Percentiles rank a stretch among this genome's conserved stretches.
phyloP scores from a whole-genome alignment of 1,140 invertebrate genomes.

The Bradynema listronoti region DNA sequence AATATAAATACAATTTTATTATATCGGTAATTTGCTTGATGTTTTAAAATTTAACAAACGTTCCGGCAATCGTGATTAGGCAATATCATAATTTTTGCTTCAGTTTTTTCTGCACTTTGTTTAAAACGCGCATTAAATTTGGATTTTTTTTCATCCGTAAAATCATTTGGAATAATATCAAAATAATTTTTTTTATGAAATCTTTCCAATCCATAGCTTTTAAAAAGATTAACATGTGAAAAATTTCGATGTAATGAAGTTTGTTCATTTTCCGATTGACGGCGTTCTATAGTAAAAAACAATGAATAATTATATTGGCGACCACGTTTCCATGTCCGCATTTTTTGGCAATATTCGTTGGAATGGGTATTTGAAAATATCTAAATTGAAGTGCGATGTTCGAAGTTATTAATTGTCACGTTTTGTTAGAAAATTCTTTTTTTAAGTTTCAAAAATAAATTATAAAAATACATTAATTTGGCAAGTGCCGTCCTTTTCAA shows the following conservation, averaged over 20 bases:
- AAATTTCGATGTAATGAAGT: neutral
- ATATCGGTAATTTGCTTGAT: neutral
- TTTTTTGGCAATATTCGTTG: neutral
- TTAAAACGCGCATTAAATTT: too few relatives aligned
- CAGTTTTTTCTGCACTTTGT: too few relatives aligned
- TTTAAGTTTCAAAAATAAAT: conserved; percentile 9
- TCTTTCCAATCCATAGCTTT: too few relatives aligned
- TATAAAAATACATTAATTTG: conserved; percentile 28
- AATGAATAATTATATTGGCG: neutral
- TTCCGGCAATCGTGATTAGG: neutral
- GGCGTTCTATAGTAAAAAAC: neutral
- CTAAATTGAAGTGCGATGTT: neutral
- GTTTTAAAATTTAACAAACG: neutral
- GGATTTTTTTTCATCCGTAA: neutral
- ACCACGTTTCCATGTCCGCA: neutral
- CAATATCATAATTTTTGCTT: too few relatives aligned
- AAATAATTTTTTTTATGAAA: too few relatives aligned
- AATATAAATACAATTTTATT: neutral
- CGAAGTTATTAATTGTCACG: neutral
- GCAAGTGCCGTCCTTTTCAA: conserved; percentile 38
- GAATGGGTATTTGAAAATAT: conserved; percentile 11
- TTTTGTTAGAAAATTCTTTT: conserved; percentile 16
- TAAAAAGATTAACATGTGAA: too few relatives aligned
- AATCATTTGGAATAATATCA: neutral
- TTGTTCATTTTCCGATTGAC: neutral